Percentiles rank a stretch among this genome's conserved stretches.
phyloP scores from a whole-genome alignment of 2,797 vertebrate species.

The Delichon dasypus region DNA sequence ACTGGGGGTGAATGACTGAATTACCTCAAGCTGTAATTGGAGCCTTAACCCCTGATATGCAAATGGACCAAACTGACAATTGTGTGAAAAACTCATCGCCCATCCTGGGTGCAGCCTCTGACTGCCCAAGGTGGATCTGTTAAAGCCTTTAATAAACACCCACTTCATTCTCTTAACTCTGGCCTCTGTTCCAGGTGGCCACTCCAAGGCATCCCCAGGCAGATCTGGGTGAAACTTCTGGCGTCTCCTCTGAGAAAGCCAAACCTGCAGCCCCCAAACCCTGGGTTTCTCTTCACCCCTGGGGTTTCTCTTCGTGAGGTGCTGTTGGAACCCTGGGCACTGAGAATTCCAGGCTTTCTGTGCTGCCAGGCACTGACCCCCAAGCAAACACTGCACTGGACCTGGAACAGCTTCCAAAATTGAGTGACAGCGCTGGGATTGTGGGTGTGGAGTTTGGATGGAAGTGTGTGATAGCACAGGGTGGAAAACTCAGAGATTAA shows the following conservation, averaged over 20 bases:
- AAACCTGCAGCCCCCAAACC: background rate
- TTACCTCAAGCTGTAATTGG: background rate
- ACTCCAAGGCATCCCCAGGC: background rate
- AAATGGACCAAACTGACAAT: rapidly evolving
- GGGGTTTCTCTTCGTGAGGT: too few species aligned
- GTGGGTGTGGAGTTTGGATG: too few species aligned
- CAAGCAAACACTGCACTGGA: too few species aligned
- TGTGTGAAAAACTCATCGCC: background rate
- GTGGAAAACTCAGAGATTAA: too few species aligned
- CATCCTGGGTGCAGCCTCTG: background rate
- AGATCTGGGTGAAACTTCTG: background rate
- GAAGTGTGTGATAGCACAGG: too few species aligned
- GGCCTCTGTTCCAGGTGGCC: background rate
- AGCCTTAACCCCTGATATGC: background rate
- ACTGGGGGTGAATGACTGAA: background rate
- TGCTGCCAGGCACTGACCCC: too few species aligned
- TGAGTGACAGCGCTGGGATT: too few species aligned
- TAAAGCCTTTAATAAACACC: background rate
- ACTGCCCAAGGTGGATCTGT: background rate
- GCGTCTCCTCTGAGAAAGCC: background rate
- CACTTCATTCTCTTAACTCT: background rate
- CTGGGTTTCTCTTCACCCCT: too few species aligned
- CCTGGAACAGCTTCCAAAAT: too few species aligned
- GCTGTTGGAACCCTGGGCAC: too few species aligned
- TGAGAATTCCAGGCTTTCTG: too few species aligned